A percentile compares a stretch with the other conserved stretches of the same genome.
phyloP scores from a whole-genome alignment of 2,888 invertebrate genomes.

The Biston betularia region DNA sequence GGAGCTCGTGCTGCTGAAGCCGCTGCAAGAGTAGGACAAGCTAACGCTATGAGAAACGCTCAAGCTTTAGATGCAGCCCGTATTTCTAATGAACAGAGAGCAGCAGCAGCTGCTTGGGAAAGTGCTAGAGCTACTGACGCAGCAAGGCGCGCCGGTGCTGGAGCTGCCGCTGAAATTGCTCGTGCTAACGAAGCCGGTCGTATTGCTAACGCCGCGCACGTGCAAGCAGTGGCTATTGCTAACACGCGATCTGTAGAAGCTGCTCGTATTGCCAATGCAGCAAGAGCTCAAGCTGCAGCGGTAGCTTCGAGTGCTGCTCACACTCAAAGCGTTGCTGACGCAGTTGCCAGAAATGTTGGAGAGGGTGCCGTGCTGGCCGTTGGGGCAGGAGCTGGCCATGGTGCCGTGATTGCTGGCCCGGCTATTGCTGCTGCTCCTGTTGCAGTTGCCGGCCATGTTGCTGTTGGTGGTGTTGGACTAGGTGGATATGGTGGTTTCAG shows the following conservation, averaged over 20 bases:
- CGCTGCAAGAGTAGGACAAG: conserved; percentile 74
- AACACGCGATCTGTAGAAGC: conserved; percentile 77
- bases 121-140: conserved; percentile 76
- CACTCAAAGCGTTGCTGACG: conserved; percentile 69
- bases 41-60: conserved; percentile 74
- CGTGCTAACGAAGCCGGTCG: conserved; percentile 70
- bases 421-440: conserved; percentile 27
- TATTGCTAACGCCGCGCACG: conserved; percentile 73
- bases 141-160: conserved; percentile 70
- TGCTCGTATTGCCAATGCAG: conserved; percentile 71
- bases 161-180: conserved; percentile 61
- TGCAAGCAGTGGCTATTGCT: conserved; percentile 74
- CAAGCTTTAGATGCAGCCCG: conserved; percentile 75
- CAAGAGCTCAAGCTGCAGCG: conserved; percentile 60
- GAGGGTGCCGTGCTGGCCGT: conserved; percentile 48
- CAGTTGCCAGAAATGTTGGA: conserved; percentile 65
- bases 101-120: conserved; percentile 75
- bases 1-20: conserved; percentile 75
- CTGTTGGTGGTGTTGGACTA: conserved; percentile 46
- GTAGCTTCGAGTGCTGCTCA: conserved; percentile 68
- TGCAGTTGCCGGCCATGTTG: conserved; percentile 8
- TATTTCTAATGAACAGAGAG: conserved; percentile 73
- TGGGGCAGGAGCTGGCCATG: conserved; percentile 36
- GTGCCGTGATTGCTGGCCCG: conserved; percentile 31
- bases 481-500: conserved; percentile 43